Conservation (phyloP, 1,140 invertebrate species). For the Sarcophaga peregrina region DNA sequence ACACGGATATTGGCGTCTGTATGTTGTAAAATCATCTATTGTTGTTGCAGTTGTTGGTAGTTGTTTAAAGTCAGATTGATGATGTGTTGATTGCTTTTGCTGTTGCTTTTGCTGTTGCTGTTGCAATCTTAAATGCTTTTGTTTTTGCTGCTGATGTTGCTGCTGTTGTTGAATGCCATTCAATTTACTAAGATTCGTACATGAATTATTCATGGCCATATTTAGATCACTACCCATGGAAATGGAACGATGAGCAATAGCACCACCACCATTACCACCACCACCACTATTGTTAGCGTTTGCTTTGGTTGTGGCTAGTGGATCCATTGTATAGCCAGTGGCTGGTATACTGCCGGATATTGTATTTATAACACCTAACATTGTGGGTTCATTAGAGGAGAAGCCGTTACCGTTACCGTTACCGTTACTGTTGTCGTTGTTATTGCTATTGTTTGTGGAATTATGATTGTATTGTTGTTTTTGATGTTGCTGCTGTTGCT, state of each 20-base stretch:
- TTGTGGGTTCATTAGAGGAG: conserved; percentile 29
- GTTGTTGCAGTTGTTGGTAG: conserved; percentile 18
- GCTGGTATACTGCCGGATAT: conserved; percentile 62
- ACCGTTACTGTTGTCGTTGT: conserved; percentile 44
- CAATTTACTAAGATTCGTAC: conserved; percentile 45
- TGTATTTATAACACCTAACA: conserved; percentile 58
- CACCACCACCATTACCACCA: neutral
- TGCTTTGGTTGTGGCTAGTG: neutral
- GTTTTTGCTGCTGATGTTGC: conserved; percentile 29
- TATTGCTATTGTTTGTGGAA: conserved; percentile 43
- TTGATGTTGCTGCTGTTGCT: conserved; percentile 35
- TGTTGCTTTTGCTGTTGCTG: conserved; percentile 42
- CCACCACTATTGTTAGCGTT: neutral
- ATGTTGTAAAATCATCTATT: conserved; percentile 30
- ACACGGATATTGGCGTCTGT: conserved; percentile 11
- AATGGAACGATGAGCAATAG: neutral
- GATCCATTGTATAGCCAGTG: conserved; percentile 49
- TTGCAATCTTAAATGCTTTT: too few species aligned
- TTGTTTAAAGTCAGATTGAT: conserved; percentile 42
- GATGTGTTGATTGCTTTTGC: conserved; percentile 38
- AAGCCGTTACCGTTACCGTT: conserved; percentile 2
- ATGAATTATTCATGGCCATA: conserved; percentile 48
- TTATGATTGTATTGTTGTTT: conserved; percentile 37
- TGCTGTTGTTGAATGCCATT: conserved; percentile 45
- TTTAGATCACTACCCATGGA: conserved; percentile 51